These are phyloP conservation scores for Etheostoma nigrum DNA, from an alignment of 2,797 vertebrate species.

Conservation along the genomic window DNA sequence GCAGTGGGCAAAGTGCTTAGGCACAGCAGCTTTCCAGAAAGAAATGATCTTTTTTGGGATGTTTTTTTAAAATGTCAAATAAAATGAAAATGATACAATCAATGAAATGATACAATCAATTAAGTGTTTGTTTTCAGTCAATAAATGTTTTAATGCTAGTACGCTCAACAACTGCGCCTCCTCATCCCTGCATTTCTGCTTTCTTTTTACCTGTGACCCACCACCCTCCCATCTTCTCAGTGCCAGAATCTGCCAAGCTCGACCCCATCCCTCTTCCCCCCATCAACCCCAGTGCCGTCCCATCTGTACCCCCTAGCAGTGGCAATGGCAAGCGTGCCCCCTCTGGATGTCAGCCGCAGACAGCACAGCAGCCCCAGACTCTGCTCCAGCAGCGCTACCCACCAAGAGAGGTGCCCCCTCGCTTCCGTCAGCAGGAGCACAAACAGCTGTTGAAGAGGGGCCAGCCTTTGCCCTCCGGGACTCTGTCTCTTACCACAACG, in stretches of 20 bases:
- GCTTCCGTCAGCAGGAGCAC: conserved; percentile 97
- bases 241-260: conserved; percentile 96
- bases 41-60: background rate
- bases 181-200: conserved; percentile 52
- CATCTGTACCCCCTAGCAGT: conserved; percentile 88
- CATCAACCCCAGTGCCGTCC: conserved; percentile 88
- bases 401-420: conserved; percentile 94
- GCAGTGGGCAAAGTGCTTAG: conserved; percentile 30
- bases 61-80: conserved; percentile 10
- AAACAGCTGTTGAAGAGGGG: conserved; percentile 97
- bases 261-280: conserved; percentile 92
- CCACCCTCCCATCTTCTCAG: conserved; percentile 75
- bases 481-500: conserved; percentile 64
- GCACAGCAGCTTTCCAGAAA: conserved; percentile 31
- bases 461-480: conserved; percentile 90
- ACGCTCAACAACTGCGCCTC: conserved; percentile 31
- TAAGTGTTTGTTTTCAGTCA: background rate
- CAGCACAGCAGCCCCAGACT: conserved; percentile 85
- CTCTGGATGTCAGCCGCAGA: conserved; percentile 84
- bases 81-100: background rate
- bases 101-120: background rate
- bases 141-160: conserved; percentile 16
- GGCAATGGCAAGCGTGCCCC: conserved; percentile 95
- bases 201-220: conserved; percentile 39
- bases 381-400: conserved; percentile 90